Percentiles rank a stretch among this genome's conserved stretches.
Evolutionary conservation across 2,113 vertebrate species (phyloP).

Genomic region (Phasianus colchicus): DNA sequence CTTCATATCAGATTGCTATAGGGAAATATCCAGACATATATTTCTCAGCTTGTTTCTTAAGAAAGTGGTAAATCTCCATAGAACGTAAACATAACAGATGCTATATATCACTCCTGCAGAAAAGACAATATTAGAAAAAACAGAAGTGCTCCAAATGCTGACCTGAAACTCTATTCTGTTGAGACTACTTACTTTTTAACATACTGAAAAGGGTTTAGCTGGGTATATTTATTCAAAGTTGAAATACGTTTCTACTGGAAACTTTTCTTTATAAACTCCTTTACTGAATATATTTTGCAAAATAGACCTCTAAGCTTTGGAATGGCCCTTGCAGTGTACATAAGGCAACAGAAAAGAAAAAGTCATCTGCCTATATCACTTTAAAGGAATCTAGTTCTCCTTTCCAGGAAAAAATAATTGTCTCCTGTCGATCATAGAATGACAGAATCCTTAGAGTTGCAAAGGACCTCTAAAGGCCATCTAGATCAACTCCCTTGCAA

Average conservation of each 20-base stretch:
- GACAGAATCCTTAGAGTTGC: no score
- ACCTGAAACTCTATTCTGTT: background rate
- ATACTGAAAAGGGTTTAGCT: background rate
- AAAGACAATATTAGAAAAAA: background rate
- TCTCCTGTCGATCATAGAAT: background rate
- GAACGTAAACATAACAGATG: rapidly evolving
- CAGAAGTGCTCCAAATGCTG: background rate
- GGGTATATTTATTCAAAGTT: background rate
- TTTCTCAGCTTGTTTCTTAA: background rate
- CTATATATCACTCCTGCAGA: background rate
- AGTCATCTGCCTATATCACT: background rate
- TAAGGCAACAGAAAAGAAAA: background rate
- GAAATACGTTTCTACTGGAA: background rate
- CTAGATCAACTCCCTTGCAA: no score
- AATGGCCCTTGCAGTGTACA: background rate
- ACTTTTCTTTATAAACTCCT: background rate
- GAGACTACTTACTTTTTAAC: background rate
- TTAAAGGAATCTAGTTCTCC: background rate
- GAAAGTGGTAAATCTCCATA: background rate
- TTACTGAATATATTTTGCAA: background rate
- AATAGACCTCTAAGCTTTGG: background rate
- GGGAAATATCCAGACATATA: background rate
- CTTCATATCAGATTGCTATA: background rate
- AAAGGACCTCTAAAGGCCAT: no score
- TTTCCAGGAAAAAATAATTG: background rate